These are phyloP conservation scores for Dinothrombium tinctorium DNA, from an alignment of 1,140 invertebrate genomes.

Conservation along the genomic window DNA sequence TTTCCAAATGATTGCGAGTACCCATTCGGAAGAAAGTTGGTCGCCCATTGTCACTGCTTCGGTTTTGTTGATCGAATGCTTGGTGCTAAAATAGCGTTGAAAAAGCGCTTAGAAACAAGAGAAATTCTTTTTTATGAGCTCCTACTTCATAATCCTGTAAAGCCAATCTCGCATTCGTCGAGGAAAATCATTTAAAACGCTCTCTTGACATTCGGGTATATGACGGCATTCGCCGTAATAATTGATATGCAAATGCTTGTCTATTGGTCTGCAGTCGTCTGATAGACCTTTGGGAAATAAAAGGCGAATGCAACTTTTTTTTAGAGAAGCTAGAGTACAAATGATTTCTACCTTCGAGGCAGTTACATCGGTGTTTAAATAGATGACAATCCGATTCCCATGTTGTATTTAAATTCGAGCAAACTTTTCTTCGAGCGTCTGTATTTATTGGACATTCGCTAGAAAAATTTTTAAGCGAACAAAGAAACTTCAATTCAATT, in stretches of 20 bases:
- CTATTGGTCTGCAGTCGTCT: conserved; percentile 40
- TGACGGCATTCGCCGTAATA: conserved; percentile 39
- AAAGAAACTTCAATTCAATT: neutral
- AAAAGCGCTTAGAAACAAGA: too few relatives aligned
- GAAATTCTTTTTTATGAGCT: too few relatives aligned
- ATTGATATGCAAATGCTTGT: conserved; percentile 70
- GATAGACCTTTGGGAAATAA: neutral
- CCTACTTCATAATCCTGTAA: conserved; percentile 81
- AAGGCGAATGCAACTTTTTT: neutral
- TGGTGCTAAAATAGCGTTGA: too few relatives aligned
- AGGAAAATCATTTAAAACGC: conserved; percentile 70
- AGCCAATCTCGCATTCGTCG: conserved; percentile 86
- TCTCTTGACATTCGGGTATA: conserved; percentile 41
- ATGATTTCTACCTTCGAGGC: conserved; percentile 46
- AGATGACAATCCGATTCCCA: conserved; percentile 77
- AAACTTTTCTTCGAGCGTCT: conserved; percentile 32
- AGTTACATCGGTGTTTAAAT: conserved; percentile 66
- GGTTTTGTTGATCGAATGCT: too few relatives aligned
- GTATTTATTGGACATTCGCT: conserved; percentile 9
- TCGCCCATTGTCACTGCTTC: too few relatives aligned
- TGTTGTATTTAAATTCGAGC: conserved; percentile 78
- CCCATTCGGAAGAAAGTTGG: conserved; percentile 36
- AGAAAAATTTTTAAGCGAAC: neutral
- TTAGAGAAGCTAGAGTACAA: neutral
- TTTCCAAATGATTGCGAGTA: conserved; percentile 82